Evolutionary conservation across 2,113 vertebrate species (phyloP).

Genomic region (Hydropotes inermis): DNA sequence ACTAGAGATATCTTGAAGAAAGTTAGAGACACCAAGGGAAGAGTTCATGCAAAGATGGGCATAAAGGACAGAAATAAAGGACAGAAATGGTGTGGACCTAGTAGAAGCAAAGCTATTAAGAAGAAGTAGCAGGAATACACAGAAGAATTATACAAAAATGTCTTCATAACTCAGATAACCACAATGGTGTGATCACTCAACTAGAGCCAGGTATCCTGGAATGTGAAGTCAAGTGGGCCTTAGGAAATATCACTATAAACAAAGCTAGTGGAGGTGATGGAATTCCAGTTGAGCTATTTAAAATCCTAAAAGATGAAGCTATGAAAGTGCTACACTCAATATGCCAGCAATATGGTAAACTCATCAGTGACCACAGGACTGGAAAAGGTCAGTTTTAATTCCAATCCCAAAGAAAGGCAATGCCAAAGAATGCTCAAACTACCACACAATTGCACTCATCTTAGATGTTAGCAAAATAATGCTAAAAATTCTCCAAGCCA

Average conservation of each 20-base stretch:
- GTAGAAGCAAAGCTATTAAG: background rate
- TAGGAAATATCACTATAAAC: background rate
- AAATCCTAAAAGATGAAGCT: background rate
- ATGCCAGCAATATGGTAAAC: background rate
- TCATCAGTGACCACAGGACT: background rate
- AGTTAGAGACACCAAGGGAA: background rate
- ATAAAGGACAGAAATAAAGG: background rate
- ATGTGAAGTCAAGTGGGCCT: background rate
- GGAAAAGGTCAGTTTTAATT: background rate
- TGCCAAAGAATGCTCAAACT: background rate
- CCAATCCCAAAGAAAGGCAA: background rate
- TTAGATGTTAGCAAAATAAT: background rate
- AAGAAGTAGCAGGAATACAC: background rate
- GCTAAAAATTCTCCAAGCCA: background rate
- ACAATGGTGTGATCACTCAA: background rate
- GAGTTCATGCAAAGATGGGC: background rate
- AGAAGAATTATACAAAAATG: background rate
- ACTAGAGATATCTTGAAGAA: background rate
- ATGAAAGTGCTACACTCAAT: background rate
- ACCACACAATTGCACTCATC: background rate
- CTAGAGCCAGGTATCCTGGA: background rate
- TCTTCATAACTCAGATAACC: background rate
- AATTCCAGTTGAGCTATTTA: background rate
- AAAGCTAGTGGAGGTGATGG: background rate
- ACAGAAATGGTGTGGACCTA: background rate